Conservation (phyloP, 2,888 invertebrate species). For the Thereva unica region DNA sequence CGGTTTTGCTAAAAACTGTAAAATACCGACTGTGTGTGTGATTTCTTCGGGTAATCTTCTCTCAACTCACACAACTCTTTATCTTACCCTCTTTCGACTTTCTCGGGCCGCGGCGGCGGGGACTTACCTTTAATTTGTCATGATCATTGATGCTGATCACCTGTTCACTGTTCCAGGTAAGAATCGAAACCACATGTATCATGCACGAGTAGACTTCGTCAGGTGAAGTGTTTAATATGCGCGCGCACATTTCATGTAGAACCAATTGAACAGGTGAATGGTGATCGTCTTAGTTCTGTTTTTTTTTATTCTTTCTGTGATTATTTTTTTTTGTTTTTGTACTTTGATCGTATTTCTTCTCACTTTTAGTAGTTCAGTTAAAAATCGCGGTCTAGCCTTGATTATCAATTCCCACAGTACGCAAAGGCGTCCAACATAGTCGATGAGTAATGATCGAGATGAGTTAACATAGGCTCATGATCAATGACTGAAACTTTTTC, state of each 20-base stretch:
- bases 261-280: slow-evolving; percentile 27
- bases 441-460: too few relatives aligned
- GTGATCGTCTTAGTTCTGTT: not conserved
- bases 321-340: too few relatives aligned
- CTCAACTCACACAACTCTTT: slow-evolving; percentile 1
- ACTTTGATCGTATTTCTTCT: too few relatives aligned
- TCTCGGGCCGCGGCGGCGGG: not conserved
- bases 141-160: slow-evolving; percentile 33
- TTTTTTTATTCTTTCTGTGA: too few relatives aligned
- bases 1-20: slow-evolving; percentile 19
- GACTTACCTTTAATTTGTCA: slow-evolving; percentile 25
- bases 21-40: slow-evolving; percentile 23
- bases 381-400: too few relatives aligned
- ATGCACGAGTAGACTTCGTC: slow-evolving; percentile 34
- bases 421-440: too few relatives aligned
- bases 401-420: too few relatives aligned
- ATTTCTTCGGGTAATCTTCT: slow-evolving; percentile 27
- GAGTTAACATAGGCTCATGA: too few relatives aligned
- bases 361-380: too few relatives aligned
- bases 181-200: slow-evolving; percentile 34
- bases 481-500: too few relatives aligned
- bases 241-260: slow-evolving; percentile 35
- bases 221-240: slow-evolving; percentile 25
- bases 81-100: not conserved
- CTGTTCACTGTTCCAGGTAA: slow-evolving; percentile 24